Base-by-base conservation (phyloP, 37 sponge, comb jelly and placozoan genomes). In the Beroe forskalii region DNA sequence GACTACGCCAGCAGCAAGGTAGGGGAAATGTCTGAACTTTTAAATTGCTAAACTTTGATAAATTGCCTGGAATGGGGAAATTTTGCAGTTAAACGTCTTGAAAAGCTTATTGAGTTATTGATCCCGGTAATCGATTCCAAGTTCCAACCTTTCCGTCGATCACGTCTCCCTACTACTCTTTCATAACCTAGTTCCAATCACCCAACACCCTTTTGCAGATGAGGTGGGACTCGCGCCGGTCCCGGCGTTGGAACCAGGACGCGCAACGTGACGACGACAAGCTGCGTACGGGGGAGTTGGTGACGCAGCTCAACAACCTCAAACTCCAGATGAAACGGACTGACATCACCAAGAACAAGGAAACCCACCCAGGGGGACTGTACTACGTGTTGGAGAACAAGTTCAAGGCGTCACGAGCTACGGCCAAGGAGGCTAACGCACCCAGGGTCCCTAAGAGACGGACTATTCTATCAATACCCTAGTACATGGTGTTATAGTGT, bases 1-100 rank as follows among this genome's bases (percentile, higher is more conserved):
- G 75, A 72, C 75, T 72, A 72, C 39, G 75, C 75, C 20, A 72
- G 75, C 40, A 72, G 75, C 75, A 72, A 72, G 75, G 75, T 72
- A 33, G n/a, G n/a, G n/a, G n/a, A n/a, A n/a, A n/a, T n/a, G n/a
- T n/a, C n/a, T n/a, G n/a, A n/a, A n/a, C n/a, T n/a, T n/a, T n/a
- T n/a, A n/a, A n/a, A n/a, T n/a, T n/a, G n/a, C n/a, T n/a, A n/a
- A n/a, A n/a, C n/a, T n/a, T n/a, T n/a, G n/a, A n/a, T n/a, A n/a
- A n/a, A n/a, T n/a, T n/a, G n/a, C n/a, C n/a, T n/a, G n/a, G n/a
- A n/a, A n/a, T n/a, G n/a, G n/a, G n/a, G n/a, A n/a, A n/a, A n/a
- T n/a, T n/a, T n/a, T n/a, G n/a, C n/a, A n/a, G n/a, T n/a, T n/a
- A n/a, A n/a, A n/a, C n/a, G n/a, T n/a, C n/a, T n/a, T n/a, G n/a